Evolutionary conservation across 2,888 invertebrate species (phyloP).

Genomic region (Agapetus fuscipes): DNA sequence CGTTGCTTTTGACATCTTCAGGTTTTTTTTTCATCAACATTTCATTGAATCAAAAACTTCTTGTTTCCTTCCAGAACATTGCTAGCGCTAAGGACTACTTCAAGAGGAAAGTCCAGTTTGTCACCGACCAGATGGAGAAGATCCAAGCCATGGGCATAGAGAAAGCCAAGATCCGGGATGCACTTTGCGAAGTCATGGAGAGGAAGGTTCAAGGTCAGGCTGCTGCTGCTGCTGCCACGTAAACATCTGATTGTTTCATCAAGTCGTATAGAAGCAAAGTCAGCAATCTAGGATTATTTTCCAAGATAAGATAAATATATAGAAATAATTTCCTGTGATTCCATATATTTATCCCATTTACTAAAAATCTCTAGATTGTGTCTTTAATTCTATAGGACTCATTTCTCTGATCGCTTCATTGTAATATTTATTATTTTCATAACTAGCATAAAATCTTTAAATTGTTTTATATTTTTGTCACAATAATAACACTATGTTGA

Average conservation of each 20-base stretch:
- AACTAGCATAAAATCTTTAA: not conserved
- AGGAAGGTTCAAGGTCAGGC: slow-evolving; percentile 54
- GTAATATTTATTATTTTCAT: not conserved
- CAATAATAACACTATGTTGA: too few relatives aligned
- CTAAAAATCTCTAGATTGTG: too few relatives aligned
- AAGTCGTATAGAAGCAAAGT: too few relatives aligned
- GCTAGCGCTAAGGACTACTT: slow-evolving; percentile 85
- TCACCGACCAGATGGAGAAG: slow-evolving; percentile 92
- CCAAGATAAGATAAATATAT: too few relatives aligned
- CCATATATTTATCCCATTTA: too few relatives aligned
- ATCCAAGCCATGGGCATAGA: slow-evolving; percentile 74
- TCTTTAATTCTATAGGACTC: not conserved
- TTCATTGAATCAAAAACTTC: too few relatives aligned
- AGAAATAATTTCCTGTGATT: too few relatives aligned
- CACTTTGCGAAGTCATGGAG: slow-evolving; percentile 67
- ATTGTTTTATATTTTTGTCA: too few relatives aligned
- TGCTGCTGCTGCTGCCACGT: slow-evolving; percentile 34
- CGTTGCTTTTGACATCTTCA: too few relatives aligned
- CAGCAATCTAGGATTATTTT: too few relatives aligned
- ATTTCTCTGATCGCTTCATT: not conserved
- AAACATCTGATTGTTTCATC: too few relatives aligned
- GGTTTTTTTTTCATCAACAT: too few relatives aligned
- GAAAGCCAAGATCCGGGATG: slow-evolving; percentile 72
- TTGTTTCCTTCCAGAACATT: slow-evolving; percentile 47
- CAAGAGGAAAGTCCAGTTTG: slow-evolving; percentile 80